A percentile compares a stretch with the other conserved stretches of the same genome.
Conservation (phyloP, 2,113 vertebrate genomes). For the Toxotes jaculatrix region DNA sequence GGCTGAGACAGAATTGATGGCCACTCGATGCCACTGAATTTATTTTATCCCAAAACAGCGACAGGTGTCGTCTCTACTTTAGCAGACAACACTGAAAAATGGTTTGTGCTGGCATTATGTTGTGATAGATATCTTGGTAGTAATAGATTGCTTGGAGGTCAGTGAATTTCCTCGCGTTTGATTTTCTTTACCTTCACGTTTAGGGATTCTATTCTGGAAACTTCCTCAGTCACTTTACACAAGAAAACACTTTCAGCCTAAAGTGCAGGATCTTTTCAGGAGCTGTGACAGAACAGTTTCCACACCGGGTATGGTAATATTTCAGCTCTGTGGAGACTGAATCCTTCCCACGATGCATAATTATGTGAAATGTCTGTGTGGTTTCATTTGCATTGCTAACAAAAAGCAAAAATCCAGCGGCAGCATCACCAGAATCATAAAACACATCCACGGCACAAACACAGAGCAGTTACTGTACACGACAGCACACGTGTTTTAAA, state of each 20-base stretch:
- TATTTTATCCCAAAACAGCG: not conserved
- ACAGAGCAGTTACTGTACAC: not conserved
- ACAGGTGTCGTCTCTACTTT: not conserved
- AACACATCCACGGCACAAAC: too few relatives aligned
- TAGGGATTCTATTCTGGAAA: not conserved
- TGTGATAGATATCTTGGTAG: not conserved
- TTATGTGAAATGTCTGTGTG: not conserved
- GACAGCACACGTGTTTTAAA: not conserved
- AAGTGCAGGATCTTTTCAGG: not conserved
- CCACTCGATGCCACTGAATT: conserved; percentile 7
- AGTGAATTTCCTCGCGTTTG: not conserved
- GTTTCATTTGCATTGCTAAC: not conserved
- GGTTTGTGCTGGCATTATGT: not conserved
- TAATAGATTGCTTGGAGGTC: not conserved
- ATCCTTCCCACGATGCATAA: not conserved
- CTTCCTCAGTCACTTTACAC: not conserved
- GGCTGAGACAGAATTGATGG: conserved; percentile 12
- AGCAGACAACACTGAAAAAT: not conserved
- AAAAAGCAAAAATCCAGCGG: not conserved
- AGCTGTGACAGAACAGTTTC: not conserved
- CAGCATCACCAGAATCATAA: not conserved
- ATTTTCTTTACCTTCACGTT: not conserved
- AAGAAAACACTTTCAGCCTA: not conserved
- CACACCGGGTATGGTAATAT: not conserved
- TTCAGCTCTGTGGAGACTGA: not conserved